Evolutionary conservation across 1,140 invertebrate species (phyloP).

Genomic region (Pinna nobilis): DNA sequence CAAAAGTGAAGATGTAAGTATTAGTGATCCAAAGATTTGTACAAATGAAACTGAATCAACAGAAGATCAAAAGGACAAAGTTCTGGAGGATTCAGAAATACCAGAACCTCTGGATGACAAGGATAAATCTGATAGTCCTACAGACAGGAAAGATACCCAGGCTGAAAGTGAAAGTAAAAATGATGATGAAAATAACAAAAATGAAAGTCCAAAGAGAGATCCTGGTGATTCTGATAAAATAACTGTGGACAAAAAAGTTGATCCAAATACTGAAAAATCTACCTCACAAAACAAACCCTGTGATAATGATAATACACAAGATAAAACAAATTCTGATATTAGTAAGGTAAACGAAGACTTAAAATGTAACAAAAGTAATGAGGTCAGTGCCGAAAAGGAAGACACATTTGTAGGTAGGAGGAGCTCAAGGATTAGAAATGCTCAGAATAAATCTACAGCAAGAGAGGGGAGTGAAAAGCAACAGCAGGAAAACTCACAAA

Average conservation of each 20-base stretch:
- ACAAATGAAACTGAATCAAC: slow-evolving; percentile 4
- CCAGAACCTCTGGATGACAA: not conserved
- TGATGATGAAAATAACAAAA: not conserved
- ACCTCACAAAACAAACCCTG: too few relatives aligned
- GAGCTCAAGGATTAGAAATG: too few relatives aligned
- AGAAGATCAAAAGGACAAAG: slow-evolving; percentile 8
- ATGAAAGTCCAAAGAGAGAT: not conserved
- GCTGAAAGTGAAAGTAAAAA: not conserved
- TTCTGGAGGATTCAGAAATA: slow-evolving; percentile 2
- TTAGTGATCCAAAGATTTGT: slow-evolving; percentile 4
- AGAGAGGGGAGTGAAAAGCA: not conserved
- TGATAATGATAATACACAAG: too few relatives aligned
- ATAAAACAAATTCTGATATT: too few relatives aligned
- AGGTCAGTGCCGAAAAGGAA: too few relatives aligned
- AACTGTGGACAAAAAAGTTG: not conserved
- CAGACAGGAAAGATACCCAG: slow-evolving; percentile 1
- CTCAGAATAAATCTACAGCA: too few relatives aligned
- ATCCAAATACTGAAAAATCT: too few relatives aligned
- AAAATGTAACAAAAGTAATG: too few relatives aligned
- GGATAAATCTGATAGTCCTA: not conserved
- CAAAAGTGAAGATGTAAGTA: not conserved
- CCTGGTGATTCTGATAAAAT: not conserved
- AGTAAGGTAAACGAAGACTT: too few relatives aligned
- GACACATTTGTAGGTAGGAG: too few relatives aligned
- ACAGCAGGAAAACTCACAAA: not conserved